Evolutionary conservation across 1,140 invertebrate genomes (phyloP).

Genomic region (Hylaeus volcanicus): DNA sequence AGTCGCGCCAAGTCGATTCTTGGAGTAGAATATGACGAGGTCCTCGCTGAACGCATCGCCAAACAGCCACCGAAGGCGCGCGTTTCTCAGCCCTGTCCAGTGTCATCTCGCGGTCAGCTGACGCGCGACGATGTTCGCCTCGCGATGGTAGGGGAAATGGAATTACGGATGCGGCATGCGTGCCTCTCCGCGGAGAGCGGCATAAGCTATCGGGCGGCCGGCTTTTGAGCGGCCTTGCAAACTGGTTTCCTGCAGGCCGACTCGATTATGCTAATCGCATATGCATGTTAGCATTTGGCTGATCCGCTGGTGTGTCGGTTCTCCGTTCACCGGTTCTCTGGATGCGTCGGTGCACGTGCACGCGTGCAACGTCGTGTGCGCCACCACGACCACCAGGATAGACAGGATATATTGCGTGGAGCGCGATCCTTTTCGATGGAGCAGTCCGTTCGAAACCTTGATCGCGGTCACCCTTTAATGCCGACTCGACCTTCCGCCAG

Average conservation of each 20-base stretch:
- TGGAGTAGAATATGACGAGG: too few species aligned
- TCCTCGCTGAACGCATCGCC: background rate
- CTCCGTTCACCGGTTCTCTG: slow-evolving; percentile 37
- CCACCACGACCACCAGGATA: background rate
- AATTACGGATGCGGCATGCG: slow-evolving; percentile 75
- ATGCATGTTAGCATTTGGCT: slow-evolving; percentile 76
- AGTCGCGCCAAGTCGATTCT: too few species aligned
- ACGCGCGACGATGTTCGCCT: slow-evolving; percentile 41
- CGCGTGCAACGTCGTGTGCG: background rate
- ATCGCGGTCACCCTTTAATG: slow-evolving; percentile 62
- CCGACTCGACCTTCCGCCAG: slow-evolving; percentile 57
- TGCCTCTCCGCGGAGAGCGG: slow-evolving; percentile 56
- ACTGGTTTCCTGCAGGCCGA: slow-evolving; percentile 77
- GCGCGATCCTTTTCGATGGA: slow-evolving; percentile 39
- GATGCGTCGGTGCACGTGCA: background rate
- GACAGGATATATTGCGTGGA: slow-evolving; percentile 26
- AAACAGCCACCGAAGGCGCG: slow-evolving; percentile 4
- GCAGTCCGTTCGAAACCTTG: slow-evolving; percentile 51
- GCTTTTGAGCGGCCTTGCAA: slow-evolving; percentile 79
- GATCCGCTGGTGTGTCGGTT: slow-evolving; percentile 63
- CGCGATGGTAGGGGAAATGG: slow-evolving; percentile 58
- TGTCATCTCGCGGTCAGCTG: slow-evolving; percentile 67
- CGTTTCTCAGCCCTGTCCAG: slow-evolving; percentile 4
- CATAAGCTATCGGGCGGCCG: slow-evolving; percentile 72
- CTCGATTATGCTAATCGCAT: slow-evolving; percentile 80